phyloP scores from a whole-genome alignment of 1,140 invertebrate genomes.

The Listronotus oregonensis region DNA sequence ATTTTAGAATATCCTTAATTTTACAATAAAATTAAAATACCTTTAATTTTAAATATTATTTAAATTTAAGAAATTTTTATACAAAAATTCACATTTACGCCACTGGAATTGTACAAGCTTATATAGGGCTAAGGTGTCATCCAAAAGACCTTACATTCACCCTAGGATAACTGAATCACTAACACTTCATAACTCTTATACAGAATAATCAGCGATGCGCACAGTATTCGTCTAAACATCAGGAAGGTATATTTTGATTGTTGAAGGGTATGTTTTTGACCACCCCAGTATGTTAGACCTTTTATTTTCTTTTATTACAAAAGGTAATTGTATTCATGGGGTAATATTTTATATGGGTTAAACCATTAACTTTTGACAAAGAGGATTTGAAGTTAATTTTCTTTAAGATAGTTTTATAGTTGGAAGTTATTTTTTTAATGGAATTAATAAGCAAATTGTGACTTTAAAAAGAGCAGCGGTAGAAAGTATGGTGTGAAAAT shows the following conservation, averaged over 20 bases:
- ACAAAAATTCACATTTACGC: too few relatives aligned
- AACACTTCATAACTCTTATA: conserved; percentile 20
- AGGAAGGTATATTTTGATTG: conserved; percentile 26
- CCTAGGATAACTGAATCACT: conserved; percentile 10
- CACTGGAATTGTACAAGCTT: too few relatives aligned
- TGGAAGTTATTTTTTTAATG: too few relatives aligned
- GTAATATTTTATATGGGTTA: conserved; percentile 4
- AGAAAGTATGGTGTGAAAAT: too few relatives aligned
- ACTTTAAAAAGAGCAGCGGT: too few relatives aligned
- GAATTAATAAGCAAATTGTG: too few relatives aligned
- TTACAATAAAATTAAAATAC: too few relatives aligned
- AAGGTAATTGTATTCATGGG: conserved; percentile 16
- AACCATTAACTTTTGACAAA: conserved; percentile 14
- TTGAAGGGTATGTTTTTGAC: conserved; percentile 19
- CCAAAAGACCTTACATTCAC: neutral
- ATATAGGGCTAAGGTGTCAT: too few relatives aligned
- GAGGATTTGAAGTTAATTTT: neutral
- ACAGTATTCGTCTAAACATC: conserved; percentile 6
- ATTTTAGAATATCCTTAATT: too few relatives aligned
- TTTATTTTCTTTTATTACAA: conserved; percentile 6
- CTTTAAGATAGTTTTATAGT: too few relatives aligned
- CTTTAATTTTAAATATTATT: too few relatives aligned
- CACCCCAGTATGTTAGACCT: conserved; percentile 24
- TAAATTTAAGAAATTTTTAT: too few relatives aligned
- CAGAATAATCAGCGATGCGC: conserved; percentile 5